phyloP scores from a whole-genome alignment of 2,113 vertebrate species.

The cattle (Bos taurus) region DNA sequence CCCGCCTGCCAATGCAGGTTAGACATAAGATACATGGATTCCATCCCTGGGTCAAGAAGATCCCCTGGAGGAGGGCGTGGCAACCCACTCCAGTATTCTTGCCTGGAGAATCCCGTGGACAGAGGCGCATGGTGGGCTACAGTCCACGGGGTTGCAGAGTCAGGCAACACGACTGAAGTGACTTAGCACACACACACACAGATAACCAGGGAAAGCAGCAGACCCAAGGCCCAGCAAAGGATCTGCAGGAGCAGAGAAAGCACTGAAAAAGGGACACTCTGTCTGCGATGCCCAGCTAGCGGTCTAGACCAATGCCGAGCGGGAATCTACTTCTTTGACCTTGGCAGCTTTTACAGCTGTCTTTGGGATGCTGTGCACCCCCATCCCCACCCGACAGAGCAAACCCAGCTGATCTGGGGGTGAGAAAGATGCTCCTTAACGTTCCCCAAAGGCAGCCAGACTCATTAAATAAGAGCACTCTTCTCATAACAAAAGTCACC shows the following conservation, averaged over 20 bases:
- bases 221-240: not conserved
- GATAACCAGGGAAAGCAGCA: not conserved
- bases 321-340: not conserved
- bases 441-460: not conserved
- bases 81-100: not conserved
- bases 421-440: not conserved
- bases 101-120: not conserved
- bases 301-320: not conserved
- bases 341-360: not conserved
- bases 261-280: fast-evolving
- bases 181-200: not conserved
- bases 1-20: not conserved
- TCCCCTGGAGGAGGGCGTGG: not conserved
- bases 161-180: not conserved
- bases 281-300: not conserved
- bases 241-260: fast-evolving
- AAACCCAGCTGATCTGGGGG: not conserved
- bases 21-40: not conserved
- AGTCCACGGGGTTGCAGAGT: not conserved
- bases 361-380: not conserved
- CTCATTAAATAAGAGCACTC: not conserved
- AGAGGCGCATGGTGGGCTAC: not conserved
- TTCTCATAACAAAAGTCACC: not conserved
- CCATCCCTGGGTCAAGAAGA: not conserved
- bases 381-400: not conserved